A percentile compares a stretch with the other conserved stretches of the same genome.
These are phyloP conservation scores for Labia minor DNA, from an alignment of 2,888 invertebrate genomes.

Conservation along the genomic window DNA sequence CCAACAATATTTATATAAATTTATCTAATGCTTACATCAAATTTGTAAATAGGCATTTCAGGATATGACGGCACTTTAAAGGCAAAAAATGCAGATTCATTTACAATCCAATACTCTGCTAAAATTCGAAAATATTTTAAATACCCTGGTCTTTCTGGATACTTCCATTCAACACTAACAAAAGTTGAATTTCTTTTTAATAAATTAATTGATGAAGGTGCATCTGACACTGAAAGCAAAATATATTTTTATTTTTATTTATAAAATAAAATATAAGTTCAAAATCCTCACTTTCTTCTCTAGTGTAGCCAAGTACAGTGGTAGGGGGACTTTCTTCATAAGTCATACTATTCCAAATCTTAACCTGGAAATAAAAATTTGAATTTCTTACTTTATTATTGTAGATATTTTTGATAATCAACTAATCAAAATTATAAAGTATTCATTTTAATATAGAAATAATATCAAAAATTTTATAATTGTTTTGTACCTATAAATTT, in stretches of 20 bases:
- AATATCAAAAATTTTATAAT: no score
- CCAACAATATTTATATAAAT: no score
- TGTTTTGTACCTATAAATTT: no score
- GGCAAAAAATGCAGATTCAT: not conserved
- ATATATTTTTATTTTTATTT: not conserved
- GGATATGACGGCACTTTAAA: not conserved
- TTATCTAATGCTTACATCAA: not conserved
- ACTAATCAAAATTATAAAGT: no score
- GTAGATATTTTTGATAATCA: no score
- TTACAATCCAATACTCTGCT: not conserved
- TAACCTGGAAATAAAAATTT: slow-evolving; percentile 17
- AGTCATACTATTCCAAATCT: slow-evolving; percentile 25
- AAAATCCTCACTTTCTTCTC: not conserved
- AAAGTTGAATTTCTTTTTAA: not conserved
- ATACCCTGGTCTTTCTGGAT: not conserved
- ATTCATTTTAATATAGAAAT: no score
- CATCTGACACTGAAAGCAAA: not conserved
- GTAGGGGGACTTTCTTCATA: not conserved
- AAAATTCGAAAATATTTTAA: not conserved
- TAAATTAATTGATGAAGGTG: not conserved
- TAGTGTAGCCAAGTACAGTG: not conserved
- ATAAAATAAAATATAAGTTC: not conserved
- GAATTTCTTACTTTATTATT: not conserved
- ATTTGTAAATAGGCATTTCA: not conserved
- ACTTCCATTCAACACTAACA: not conserved